Base-by-base conservation (phyloP, 2,113 vertebrate species). In the Uria lomvia region DNA sequence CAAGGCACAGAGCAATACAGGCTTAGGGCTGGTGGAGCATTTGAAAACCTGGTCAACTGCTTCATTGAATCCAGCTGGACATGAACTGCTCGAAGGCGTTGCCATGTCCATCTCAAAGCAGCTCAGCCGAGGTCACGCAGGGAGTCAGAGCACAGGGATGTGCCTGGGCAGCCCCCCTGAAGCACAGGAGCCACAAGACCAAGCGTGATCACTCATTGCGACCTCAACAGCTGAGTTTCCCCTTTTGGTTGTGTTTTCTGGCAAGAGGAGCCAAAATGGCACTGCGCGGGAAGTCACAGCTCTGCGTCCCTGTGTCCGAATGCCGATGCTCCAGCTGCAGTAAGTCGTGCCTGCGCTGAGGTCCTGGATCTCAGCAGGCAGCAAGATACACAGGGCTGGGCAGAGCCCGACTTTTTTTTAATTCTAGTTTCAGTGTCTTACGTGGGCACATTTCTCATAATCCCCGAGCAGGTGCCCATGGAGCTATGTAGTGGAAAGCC, bases 341-440 rank as follows among this genome's bases (percentile, higher is more conserved):
- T 8, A 40, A 42, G 50, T 36, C 13, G 40, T 0, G 1, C 29
- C 43, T 32, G 79, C 0, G 3, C 52, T 36, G 59, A 47, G 49
- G 32, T 56, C 86, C 42, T 74, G 67, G 55, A 24, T 56, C 74
- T 62, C 74, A 24, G 58, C 43, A 63, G 40, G 42, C 42, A 29
- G 42, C 3, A 3, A 65, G n/a, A 73, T 8, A 16, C 34, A 38
- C 8, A 6, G n/a, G 20, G 72, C 52, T 76, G 43, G 11, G 71
- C 40, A 82, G 47, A 55, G 19, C 22, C 40, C n/a, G 49, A 15
- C 27, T 24, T 19, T 42, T 70, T 11, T 27, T 2, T 27, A 22
- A 59, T 58, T 59, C 40, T 26, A 38, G 13, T 55, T 60, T 50
- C 40, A 43, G 3, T 19, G 6, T 36, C 40, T 53, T 40, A 18